A percentile compares a stretch with the other conserved stretches of the same genome.
Evolutionary conservation across 2,888 invertebrate species (phyloP).

Genomic region (Opisthograptis luteolata): DNA sequence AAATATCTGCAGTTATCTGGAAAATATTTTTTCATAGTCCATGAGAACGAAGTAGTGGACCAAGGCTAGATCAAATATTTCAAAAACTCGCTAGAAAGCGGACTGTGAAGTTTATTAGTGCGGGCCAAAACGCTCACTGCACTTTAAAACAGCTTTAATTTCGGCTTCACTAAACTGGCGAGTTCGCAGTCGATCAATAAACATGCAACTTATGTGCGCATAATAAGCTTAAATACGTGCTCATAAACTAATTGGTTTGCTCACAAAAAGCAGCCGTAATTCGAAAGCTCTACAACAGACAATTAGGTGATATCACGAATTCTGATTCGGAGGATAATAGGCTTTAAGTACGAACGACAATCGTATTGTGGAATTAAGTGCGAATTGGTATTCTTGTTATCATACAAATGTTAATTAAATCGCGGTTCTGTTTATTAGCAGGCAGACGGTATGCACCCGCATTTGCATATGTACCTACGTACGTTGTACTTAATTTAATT

Average conservation of each 20-base stretch:
- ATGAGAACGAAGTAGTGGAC: too few species aligned
- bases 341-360: slow-evolving; percentile 21
- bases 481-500: slow-evolving; percentile 3
- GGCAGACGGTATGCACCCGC: not conserved
- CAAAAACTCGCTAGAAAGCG: not conserved
- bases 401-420: slow-evolving; percentile 21
- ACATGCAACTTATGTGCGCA: too few species aligned
- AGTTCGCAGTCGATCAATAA: slow-evolving; percentile 2
- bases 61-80: too few species aligned
- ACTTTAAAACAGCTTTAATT: slow-evolving; percentile 45
- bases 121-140: slow-evolving; percentile 31
- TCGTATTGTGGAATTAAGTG: slow-evolving; percentile 21
- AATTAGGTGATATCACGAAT: slow-evolving; percentile 28
- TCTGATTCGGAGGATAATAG: slow-evolving; percentile 22
- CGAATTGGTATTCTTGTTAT: slow-evolving; percentile 18
- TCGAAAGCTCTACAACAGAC: slow-evolving; percentile 25
- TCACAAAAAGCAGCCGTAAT: slow-evolving; percentile 25
- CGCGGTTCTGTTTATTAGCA: slow-evolving; percentile 6
- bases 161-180: not conserved
- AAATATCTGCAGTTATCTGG: too few species aligned
- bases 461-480: not conserved
- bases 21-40: too few species aligned
- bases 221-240: slow-evolving; percentile 15
- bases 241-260: slow-evolving; percentile 27
- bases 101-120: not conserved